phyloP scores from a whole-genome alignment of 2,113 vertebrate genomes.

The Coptodon bakossiorum region DNA sequence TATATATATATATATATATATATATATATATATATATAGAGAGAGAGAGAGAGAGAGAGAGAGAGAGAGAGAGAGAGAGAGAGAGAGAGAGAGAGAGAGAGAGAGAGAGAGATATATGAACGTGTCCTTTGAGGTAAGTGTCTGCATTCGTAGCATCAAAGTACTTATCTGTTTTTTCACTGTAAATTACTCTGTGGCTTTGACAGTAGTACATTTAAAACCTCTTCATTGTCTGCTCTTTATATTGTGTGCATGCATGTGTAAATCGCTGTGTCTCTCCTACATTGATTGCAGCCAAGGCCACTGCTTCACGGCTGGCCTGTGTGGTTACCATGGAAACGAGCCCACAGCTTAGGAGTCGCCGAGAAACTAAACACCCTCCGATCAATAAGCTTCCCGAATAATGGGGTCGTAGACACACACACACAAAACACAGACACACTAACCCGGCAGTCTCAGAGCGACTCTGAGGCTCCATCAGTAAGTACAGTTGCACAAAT shows the following conservation, averaged over 20 bases:
- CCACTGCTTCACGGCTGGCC: constrained; percentile 46
- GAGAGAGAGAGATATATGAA: not conserved
- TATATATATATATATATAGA: too few species aligned
- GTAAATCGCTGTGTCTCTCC: not conserved
- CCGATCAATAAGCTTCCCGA: constrained; percentile 65
- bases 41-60: too few species aligned
- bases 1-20: too few species aligned
- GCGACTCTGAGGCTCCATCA: constrained; percentile 15
- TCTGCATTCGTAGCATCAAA: not conserved
- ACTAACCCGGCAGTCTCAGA: not conserved
- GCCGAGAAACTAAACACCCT: constrained; percentile 59
- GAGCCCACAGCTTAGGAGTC: constrained; percentile 30
- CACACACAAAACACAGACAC: not conserved
- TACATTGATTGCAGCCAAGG: constrained; percentile 65
- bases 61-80: too few species aligned
- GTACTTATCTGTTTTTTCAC: not conserved
- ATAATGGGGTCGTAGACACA: constrained; percentile 31
- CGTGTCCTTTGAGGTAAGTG: not conserved
- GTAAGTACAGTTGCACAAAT: constrained; percentile 5
- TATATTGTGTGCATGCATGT: not conserved
- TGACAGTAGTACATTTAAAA: not conserved
- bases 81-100: too few species aligned
- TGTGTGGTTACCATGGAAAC: constrained; percentile 69
- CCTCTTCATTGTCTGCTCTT: constrained; percentile 15
- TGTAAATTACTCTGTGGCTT: not conserved